Evolutionary conservation across 2,797 vertebrate genomes (phyloP).

Genomic region (Myripristis jacobus): DNA sequence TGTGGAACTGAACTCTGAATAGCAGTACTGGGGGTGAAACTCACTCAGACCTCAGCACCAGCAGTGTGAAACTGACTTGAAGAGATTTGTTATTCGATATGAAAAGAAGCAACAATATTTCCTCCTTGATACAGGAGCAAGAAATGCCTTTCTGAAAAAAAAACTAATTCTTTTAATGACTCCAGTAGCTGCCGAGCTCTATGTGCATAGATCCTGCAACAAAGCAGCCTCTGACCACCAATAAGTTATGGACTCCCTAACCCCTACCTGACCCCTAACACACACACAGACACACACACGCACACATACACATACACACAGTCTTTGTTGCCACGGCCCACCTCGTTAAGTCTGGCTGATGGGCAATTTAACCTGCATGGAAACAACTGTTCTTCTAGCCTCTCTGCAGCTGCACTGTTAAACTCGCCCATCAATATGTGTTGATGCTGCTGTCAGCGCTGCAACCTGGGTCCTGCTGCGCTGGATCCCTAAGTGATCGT

Average conservation of each 20-base stretch:
- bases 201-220: constrained; percentile 27
- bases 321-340: constrained; percentile 36
- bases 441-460: constrained; percentile 66
- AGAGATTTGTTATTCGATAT: constrained; percentile 45
- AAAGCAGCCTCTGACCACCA: constrained; percentile 17
- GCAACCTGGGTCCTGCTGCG: constrained; percentile 35
- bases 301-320: constrained; percentile 25
- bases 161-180: constrained; percentile 16
- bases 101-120: constrained; percentile 15
- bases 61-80: constrained; percentile 51
- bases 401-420: constrained; percentile 55
- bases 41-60: constrained; percentile 46
- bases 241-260: constrained; percentile 33
- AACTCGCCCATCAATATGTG: constrained; percentile 73
- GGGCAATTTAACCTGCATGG: constrained; percentile 37
- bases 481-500: constrained; percentile 47
- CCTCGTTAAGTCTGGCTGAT: constrained; percentile 56
- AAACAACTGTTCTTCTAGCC: constrained; percentile 59
- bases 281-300: constrained; percentile 12
- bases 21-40: constrained; percentile 65
- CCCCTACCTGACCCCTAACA: background rate
- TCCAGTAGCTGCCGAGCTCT: constrained; percentile 26
- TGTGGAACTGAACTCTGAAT: constrained; percentile 64
- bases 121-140: background rate
- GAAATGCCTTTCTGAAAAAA: background rate